Evolutionary conservation across 1,140 invertebrate genomes (phyloP).

Genomic region (Caenorhabditis tropicalis): DNA sequence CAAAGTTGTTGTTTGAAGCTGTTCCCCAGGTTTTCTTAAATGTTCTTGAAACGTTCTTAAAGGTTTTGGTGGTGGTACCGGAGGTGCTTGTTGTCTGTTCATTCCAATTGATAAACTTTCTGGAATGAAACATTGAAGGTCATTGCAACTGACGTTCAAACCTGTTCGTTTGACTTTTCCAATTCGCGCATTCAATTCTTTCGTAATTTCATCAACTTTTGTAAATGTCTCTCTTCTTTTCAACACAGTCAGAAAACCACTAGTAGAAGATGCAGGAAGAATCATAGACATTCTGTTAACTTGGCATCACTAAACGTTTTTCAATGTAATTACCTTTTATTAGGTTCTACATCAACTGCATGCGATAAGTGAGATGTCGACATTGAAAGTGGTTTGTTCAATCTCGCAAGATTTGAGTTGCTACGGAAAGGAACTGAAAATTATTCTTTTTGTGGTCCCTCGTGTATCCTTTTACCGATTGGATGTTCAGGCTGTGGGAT

Average conservation of each 20-base stretch:
- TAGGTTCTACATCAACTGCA: neutral
- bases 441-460: neutral
- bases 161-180: constrained; percentile 28
- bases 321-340: neutral
- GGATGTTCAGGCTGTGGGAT: constrained; percentile 31
- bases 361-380: neutral
- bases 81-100: neutral
- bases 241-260: neutral
- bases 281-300: constrained; percentile 28
- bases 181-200: constrained; percentile 1
- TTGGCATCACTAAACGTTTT: neutral
- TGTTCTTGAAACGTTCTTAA: constrained; percentile 39
- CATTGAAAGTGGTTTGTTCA: constrained; percentile 5
- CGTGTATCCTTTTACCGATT: neutral
- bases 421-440: neutral
- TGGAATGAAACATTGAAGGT: neutral
- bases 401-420: neutral
- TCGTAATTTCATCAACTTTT: constrained; percentile 34
- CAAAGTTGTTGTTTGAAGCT: neutral
- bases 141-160: neutral
- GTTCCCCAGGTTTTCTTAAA: neutral
- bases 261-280: constrained; percentile 12
- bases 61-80: constrained; percentile 46
- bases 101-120: constrained; percentile 23
- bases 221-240: constrained; percentile 46